phyloP scores from a whole-genome alignment of 2,797 vertebrate genomes.

The Novumbra hubbsi region DNA sequence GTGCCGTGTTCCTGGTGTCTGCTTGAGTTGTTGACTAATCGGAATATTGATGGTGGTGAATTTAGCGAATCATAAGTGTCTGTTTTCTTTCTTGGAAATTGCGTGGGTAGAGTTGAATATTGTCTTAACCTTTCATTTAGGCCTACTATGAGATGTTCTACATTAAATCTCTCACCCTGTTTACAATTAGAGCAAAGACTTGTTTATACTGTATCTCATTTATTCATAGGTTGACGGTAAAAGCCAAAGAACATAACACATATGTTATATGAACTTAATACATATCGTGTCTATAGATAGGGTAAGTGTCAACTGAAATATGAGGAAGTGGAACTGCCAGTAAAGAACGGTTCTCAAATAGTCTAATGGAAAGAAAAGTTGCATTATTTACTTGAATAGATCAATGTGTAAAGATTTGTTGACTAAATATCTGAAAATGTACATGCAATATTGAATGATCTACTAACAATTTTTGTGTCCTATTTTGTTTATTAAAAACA shows the following conservation, averaged over 20 bases:
- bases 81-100: conserved; percentile 22
- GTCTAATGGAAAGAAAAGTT: background rate
- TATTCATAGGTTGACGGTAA: conserved; percentile 17
- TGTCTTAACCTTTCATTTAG: background rate
- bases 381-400: no score
- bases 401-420: no score
- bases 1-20: conserved; percentile 8
- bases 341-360: background rate
- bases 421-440: background rate
- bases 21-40: conserved; percentile 19
- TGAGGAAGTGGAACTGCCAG: background rate
- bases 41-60: conserved; percentile 36
- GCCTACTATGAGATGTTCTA: background rate
- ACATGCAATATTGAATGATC: background rate
- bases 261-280: no score
- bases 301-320: background rate
- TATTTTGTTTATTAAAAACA: background rate
- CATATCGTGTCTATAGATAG: background rate
- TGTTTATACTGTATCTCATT: background rate
- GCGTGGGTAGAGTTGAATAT: background rate
- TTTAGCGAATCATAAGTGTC: background rate
- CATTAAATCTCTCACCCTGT: conserved; percentile 18
- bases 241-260: conserved; percentile 35
- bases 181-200: conserved; percentile 32
- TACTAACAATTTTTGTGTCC: background rate